These are phyloP conservation scores for Nannobrachium achirus DNA, from an alignment of 2,113 vertebrate genomes.

Conservation along the genomic window DNA sequence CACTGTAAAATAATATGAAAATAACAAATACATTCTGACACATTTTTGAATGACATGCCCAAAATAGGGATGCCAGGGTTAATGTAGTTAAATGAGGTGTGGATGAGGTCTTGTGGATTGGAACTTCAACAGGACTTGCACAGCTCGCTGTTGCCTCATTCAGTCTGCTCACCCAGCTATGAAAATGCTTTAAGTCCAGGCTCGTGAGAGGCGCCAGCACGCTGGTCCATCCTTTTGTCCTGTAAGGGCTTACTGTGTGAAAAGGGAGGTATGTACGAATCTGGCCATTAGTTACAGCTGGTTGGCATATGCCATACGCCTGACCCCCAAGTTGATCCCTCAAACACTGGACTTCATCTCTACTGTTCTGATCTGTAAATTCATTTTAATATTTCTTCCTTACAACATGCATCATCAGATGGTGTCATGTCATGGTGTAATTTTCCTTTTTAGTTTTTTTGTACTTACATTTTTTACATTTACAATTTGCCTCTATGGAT, in stretches of 20 bases:
- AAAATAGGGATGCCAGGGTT: no score
- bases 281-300: conserved; percentile 69
- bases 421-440: background rate
- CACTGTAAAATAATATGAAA: no score
- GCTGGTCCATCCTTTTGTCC: conserved; percentile 73
- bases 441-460: background rate
- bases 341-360: background rate
- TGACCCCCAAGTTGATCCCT: conserved; percentile 29
- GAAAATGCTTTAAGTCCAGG: conserved; percentile 78
- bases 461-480: no score
- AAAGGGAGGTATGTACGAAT: conserved; percentile 67
- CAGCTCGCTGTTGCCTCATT: conserved; percentile 74
- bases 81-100: conserved; percentile 10
- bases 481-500: background rate
- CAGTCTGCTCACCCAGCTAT: conserved; percentile 81
- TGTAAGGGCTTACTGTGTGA: conserved; percentile 61
- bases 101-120: conserved; percentile 44
- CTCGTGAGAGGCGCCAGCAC: conserved; percentile 64
- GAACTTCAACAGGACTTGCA: conserved; percentile 32
- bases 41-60: no score
- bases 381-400: background rate
- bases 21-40: no score
- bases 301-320: conserved; percentile 34
- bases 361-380: conserved; percentile 8
- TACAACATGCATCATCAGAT: background rate